Conservation (phyloP, 2,113 vertebrate genomes). For the Indicator indicator region DNA sequence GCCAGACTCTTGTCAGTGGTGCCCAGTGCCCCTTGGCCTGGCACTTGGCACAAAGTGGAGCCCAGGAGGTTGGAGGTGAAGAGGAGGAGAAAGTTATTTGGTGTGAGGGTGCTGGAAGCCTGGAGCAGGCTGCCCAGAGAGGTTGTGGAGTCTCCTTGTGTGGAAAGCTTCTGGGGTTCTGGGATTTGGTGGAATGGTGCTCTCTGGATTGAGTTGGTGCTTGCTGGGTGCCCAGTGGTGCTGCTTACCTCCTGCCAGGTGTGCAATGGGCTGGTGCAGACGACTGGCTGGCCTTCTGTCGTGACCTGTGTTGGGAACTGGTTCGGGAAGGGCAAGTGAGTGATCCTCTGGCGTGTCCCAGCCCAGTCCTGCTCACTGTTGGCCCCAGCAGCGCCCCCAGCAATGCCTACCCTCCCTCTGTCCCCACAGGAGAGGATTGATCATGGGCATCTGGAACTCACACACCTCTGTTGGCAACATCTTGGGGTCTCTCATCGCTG, state of each 20-base stretch:
- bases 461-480: conserved; percentile 98
- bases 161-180: too few species aligned
- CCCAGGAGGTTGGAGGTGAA: too few species aligned
- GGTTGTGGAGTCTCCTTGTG: too few species aligned
- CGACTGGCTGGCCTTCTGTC: conserved; percentile 94
- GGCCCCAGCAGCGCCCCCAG: not conserved
- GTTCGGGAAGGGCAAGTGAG: conserved; percentile 99
- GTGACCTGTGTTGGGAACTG: conserved; percentile 96
- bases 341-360: not conserved
- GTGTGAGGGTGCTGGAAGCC: too few species aligned
- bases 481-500: conserved; percentile 93
- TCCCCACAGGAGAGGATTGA: conserved; percentile 84
- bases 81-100: too few species aligned
- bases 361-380: not conserved
- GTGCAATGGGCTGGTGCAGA: conserved; percentile 92
- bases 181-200: not conserved
- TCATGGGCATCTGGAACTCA: conserved; percentile 99
- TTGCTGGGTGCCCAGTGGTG: accelerated
- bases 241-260: conserved; percentile 73
- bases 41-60: too few species aligned
- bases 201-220: accelerated
- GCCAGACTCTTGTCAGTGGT: too few species aligned
- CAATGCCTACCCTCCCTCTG: not conserved
- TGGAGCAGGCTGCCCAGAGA: too few species aligned
- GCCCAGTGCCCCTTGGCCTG: too few species aligned